phyloP scores from a whole-genome alignment of 1,140 invertebrate species.

The Eufriesea mexicana region DNA sequence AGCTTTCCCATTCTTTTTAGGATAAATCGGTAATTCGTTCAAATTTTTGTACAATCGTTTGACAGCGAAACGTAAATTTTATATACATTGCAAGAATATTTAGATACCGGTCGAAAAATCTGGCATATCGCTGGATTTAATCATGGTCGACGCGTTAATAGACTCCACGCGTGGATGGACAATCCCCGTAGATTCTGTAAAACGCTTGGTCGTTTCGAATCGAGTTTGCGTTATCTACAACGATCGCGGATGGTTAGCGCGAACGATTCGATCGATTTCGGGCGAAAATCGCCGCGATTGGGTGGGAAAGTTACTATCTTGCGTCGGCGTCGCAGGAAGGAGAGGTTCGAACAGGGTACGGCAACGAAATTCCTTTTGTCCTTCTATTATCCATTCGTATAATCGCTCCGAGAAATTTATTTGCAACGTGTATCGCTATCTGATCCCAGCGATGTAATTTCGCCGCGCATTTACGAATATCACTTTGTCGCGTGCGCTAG shows the following conservation, averaged over 20 bases:
- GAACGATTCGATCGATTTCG: neutral
- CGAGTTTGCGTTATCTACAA: neutral
- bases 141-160: no score
- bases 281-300: neutral
- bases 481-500: neutral
- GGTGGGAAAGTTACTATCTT: neutral
- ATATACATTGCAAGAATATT: no score
- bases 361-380: neutral
- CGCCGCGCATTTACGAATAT: neutral
- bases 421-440: neutral
- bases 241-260: neutral
- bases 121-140: no score
- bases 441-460: neutral
- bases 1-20: no score
- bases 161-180: no score
- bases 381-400: neutral
- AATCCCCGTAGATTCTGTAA: neutral
- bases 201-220: neutral
- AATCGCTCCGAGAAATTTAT: constrained; percentile 10
- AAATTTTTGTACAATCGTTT: no score
- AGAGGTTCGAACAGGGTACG: neutral
- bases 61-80: no score
- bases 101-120: no score
- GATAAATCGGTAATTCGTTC: no score
- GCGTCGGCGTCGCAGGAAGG: neutral